Percentiles rank a stretch among this genome's conserved stretches.
Conservation (phyloP, 1,140 invertebrate species). For the Cydia fagiglandana region DNA sequence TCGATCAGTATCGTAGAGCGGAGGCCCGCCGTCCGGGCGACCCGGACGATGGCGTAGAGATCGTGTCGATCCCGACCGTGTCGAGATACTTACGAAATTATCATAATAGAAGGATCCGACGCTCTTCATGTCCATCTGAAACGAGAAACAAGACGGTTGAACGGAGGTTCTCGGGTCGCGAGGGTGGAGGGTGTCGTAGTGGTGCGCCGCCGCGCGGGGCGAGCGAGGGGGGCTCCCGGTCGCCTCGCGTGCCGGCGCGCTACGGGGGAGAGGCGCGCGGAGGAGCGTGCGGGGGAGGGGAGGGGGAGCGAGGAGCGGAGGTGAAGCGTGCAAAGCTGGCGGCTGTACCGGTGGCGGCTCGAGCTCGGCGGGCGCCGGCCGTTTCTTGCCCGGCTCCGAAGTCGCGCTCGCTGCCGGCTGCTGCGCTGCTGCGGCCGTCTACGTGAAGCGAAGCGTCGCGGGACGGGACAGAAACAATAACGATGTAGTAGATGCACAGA, state of each 20-base stretch:
- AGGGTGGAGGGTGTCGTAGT: slow-evolving; percentile 47
- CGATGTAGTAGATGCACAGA: slow-evolving; percentile 79
- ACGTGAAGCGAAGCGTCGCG: slow-evolving; percentile 79
- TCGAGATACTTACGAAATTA: slow-evolving; percentile 92
- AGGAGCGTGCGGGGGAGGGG: slow-evolving; percentile 55
- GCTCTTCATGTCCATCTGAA: slow-evolving; percentile 95
- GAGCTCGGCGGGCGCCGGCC: slow-evolving; percentile 73
- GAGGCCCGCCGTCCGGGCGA: slow-evolving; percentile 8
- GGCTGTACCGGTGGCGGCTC: slow-evolving; percentile 73
- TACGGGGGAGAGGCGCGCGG: slow-evolving; percentile 57
- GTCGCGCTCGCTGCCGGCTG: slow-evolving; percentile 70
- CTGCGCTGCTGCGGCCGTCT: slow-evolving; percentile 75
- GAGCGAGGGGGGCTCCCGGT: slow-evolving; percentile 53
- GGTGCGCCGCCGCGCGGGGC: slow-evolving; percentile 54
- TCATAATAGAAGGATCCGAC: slow-evolving; percentile 96
- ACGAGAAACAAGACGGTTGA: slow-evolving; percentile 77
- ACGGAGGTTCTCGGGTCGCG: slow-evolving; percentile 50
- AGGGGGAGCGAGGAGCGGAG: slow-evolving; percentile 52
- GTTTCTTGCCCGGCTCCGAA: slow-evolving; percentile 74
- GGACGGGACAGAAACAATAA: slow-evolving; percentile 79
- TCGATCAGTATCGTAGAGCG: not conserved
- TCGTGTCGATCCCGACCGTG: not conserved
- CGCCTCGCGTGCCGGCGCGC: slow-evolving; percentile 52
- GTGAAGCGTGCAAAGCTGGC: slow-evolving; percentile 71
- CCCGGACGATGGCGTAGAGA: not conserved